Base-by-base conservation (phyloP, 2,888 invertebrate species). In the Crossocerus cetratus region DNA sequence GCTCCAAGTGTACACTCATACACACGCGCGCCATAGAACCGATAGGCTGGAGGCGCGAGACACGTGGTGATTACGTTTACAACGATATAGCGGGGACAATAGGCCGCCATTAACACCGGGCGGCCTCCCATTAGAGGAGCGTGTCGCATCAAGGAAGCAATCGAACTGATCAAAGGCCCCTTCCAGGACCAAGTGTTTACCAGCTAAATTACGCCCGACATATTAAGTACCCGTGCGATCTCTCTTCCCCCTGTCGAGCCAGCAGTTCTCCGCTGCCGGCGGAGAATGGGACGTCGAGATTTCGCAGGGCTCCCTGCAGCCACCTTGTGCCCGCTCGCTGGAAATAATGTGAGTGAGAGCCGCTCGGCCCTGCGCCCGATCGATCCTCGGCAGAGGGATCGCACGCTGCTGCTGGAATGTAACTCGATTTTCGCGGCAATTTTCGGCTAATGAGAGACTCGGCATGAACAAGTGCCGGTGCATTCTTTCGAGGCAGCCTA, bases 161-260 rank as follows among this genome's bases (percentile, higher is more conserved):
- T 76, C 72, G 72, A 69, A 76, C 68, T 67, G 77, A 69, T 76
- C 69, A 73, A 76, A 77, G 61, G 69, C 55, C 67, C 49, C 56
- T 68, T 18, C 49, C 32, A 32, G 32, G 32, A 11, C 21, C 45
- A 42, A 56, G 23, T 75, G 76, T 76, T 67, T 75, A 22, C 61
- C 11, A 57, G 32, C 65, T 66, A 76, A 75, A 75, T 76, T 76
- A 76, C 76, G 66, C 44, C 22, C 45, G 76, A 70, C 54, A 44
- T 65, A 75, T 76, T 70, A 76, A 75, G 65, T 75, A 70, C 64
- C 32, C 16, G 16, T 53, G 55, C 43, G 11, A 32, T 23, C 23
- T 23, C 23, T 23, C 23, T 23, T 32, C 32, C 1, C 32, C 32
- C 32, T 32, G 5, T 32, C 32, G 32, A 32, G 32, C 32, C 8